Percentiles rank a stretch among this genome's conserved stretches.
Conservation (phyloP, 2,888 invertebrate species). For the Rotaria socialis region DNA sequence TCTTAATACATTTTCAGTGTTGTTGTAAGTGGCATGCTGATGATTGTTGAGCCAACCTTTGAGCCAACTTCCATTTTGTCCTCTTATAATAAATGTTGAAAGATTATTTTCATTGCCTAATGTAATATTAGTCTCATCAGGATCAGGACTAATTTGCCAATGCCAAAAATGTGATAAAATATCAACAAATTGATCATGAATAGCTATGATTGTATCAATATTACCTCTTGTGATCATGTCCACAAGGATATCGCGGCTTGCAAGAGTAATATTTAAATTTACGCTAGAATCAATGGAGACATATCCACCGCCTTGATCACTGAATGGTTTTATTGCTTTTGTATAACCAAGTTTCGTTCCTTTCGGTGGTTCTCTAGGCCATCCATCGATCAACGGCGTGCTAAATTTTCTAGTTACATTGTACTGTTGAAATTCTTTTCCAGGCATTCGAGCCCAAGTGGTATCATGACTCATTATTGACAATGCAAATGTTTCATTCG, state of each 20-base stretch:
- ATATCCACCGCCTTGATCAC: background rate
- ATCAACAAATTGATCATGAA: background rate
- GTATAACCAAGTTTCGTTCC: background rate
- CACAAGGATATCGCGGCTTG: background rate
- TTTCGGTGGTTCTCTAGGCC: background rate
- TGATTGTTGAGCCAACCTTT: background rate
- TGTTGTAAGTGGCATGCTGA: background rate
- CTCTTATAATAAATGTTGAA: background rate
- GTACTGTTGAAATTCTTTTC: background rate
- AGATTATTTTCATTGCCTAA: background rate
- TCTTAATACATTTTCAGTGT: background rate
- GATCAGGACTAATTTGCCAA: slow-evolving; percentile 12
- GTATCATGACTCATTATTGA: background rate
- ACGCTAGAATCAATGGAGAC: background rate
- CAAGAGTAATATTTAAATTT: background rate
- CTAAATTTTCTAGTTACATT: background rate
- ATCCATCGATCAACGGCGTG: background rate
- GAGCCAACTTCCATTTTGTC: slow-evolving; percentile 1
- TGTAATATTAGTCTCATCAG: background rate
- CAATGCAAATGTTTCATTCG: background rate
- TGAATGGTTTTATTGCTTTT: background rate
- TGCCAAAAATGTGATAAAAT: background rate
- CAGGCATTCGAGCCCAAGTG: slow-evolving; percentile 4
- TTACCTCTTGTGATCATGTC: background rate
- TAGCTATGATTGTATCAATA: background rate